Conservation (phyloP, 2,797 vertebrate genomes). For the Ateles fusciceps region DNA sequence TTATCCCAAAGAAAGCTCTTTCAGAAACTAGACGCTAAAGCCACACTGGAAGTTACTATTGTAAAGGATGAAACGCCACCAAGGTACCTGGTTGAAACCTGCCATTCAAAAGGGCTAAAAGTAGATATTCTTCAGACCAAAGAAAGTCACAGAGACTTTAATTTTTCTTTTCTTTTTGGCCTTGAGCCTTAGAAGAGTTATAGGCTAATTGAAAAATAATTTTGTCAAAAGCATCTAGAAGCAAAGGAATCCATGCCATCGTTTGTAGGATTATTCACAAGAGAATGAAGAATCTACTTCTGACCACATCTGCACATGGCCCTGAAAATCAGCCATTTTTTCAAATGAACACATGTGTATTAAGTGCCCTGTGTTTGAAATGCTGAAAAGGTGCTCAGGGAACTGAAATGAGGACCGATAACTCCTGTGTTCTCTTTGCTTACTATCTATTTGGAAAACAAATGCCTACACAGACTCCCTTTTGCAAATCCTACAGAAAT, state of each 20-base stretch:
- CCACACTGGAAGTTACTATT: slow-evolving; percentile 6
- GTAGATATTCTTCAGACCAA: slow-evolving; percentile 72
- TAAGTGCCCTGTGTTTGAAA: slow-evolving; percentile 4
- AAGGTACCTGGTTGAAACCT: slow-evolving; percentile 71
- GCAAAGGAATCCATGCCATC: slow-evolving; percentile 33
- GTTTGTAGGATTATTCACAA: neutral
- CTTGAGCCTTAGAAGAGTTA: slow-evolving; percentile 62
- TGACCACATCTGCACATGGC: neutral
- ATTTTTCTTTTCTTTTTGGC: slow-evolving; percentile 72
- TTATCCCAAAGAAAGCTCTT: slow-evolving; percentile 42
- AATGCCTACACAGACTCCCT: neutral
- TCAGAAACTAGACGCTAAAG: neutral
- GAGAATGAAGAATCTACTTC: slow-evolving; percentile 4
- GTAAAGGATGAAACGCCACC: slow-evolving; percentile 31
- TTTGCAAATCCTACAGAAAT: neutral
- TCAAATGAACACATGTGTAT: neutral
- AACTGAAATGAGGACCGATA: neutral
- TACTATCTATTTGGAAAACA: neutral
- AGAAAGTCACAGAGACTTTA: slow-evolving; percentile 76
- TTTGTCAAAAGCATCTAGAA: slow-evolving; percentile 76
- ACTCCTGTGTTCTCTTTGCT: neutral
- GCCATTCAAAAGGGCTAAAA: slow-evolving; percentile 69
- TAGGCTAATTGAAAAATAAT: slow-evolving; percentile 73
- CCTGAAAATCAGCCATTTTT: neutral
- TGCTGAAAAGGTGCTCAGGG: neutral